Base-by-base conservation (phyloP, 2,797 vertebrate genomes). In the Bufotes viridis region DNA sequence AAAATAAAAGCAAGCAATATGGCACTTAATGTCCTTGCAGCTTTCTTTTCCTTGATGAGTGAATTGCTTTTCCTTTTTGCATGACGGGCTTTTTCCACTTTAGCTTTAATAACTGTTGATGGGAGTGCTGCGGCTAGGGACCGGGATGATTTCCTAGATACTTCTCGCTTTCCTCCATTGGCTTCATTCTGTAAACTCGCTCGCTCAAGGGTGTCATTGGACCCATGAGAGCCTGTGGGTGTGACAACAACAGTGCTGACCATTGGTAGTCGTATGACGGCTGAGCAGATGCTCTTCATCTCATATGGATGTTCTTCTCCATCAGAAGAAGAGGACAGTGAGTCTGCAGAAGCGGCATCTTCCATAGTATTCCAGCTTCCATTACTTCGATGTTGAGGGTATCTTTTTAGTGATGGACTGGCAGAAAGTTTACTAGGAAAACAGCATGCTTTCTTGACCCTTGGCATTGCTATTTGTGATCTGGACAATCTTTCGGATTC, bases 1-100 rank as follows among this genome's bases (percentile, higher is more conserved):
- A 96, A 88, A 90, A 96, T 95, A 90, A 96, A 96, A 26, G 95
- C 96, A 91, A 96, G 79, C 88, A 96, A 91, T 90, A 96, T 96
- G 78, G 95, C 95, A 5, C 95, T 95, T 87, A 96, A 91, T 0
- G 95, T 96, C 90, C 93, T 93, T 20, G 95, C 96, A 0, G 95
- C 96, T 90, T 96, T 96, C 92, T 95, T 96, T 91, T 96, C 96
- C 88, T 94, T 95, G 90, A 96, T 94, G 84, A 96, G 89, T 0
- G 93, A 95, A 88, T 91, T 93, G 80, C 92, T 95, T 88, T 94
- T 94, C 12, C 94, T 90, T 89, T 93, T 93, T 88, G 90, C 87
- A 87, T 93, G 86, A 29, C 90, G 92, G 75, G 86, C 24, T 74
- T 92, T 92, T 82, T 92, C 87, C 0, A 81, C n/a, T 60, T 90